Base-by-base conservation (phyloP, 2,113 vertebrate species). In the Apteryx owenii region DNA sequence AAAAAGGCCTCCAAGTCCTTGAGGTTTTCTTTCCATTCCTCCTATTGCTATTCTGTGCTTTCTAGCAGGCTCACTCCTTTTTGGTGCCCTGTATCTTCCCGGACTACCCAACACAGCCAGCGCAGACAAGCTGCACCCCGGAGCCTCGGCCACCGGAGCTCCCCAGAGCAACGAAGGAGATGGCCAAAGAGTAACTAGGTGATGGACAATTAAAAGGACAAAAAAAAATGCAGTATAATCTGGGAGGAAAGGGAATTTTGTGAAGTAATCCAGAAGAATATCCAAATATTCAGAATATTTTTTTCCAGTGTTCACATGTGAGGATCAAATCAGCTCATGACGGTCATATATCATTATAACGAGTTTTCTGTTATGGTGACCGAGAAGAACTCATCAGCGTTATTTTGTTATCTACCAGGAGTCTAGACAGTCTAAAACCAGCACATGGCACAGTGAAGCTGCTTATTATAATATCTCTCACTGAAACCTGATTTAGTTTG, bases 361-460 rank as follows among this genome's bases (percentile, higher is more conserved):
- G 93, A 94, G 95, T 97, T 93, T 86, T 96, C 65, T 90, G 85
- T 72, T 97, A 50, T 20, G 87, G 91, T 95, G 73, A 38, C 75
- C 88, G 79, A 93, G 84, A 95, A 76, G 90, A 97, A 86, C 89
- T 81, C 88, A 97, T 94, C 96, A 97, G 94, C 0, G 1, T 97
- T 89, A 97, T 97, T 96, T 80, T 58, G 71, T 95, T 95, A 96
- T 94, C 83, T 96, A 56, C 82, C 84, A 86, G 46, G 72, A 95
- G 94, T 96, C 97, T 96, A 97, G 95, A 96, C 92, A 93, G 80
- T 70, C 92, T 96, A 77, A 86, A 95, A 87, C 46, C 66, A 89
- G 79, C 73, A 91, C 76, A 85, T 6, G 78, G 61, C 72, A 23
- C 48, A 87, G 86, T 9, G 16, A 76, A 95, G 66, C 58, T 96